phyloP scores from a whole-genome alignment of 2,113 vertebrate genomes.

The Oxyura jamaicensis region DNA sequence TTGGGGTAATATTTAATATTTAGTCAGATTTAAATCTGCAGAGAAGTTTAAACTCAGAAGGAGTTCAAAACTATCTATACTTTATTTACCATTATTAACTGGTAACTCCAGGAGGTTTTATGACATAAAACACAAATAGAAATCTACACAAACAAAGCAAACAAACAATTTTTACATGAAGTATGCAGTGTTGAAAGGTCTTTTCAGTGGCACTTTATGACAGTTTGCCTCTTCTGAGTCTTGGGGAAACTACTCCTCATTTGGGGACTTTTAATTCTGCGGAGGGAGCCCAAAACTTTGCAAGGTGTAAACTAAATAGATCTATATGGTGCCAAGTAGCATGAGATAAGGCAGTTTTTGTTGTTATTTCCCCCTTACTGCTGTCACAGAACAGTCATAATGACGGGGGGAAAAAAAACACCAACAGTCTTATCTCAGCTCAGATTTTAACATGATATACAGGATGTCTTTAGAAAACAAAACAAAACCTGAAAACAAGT shows the following conservation, averaged over 20 bases:
- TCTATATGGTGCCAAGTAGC: conserved; percentile 73
- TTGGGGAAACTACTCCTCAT: conserved; percentile 76
- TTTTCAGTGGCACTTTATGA: conserved; percentile 79
- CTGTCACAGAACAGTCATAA: conserved; percentile 48
- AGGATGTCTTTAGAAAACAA: conserved; percentile 80
- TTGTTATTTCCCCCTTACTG: conserved; percentile 65
- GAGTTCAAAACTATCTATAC: conserved; percentile 72
- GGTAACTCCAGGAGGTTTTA: conserved; percentile 76
- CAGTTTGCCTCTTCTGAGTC: conserved; percentile 78
- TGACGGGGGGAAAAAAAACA: conserved; percentile 32
- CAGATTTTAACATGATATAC: conserved; percentile 77
- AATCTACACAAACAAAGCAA: conserved; percentile 80
- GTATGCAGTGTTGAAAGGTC: conserved; percentile 80
- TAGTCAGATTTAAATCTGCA: conserved; percentile 71
- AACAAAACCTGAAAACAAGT: conserved; percentile 82
- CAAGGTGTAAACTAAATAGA: conserved; percentile 72
- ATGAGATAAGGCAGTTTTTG: conserved; percentile 61
- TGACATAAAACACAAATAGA: conserved; percentile 81
- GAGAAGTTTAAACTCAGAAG: conserved; percentile 74
- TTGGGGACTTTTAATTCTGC: conserved; percentile 65
- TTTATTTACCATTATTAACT: conserved; percentile 75
- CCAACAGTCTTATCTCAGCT: conserved; percentile 64
- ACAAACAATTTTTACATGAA: conserved; percentile 80
- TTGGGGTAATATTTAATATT: conserved; percentile 65
- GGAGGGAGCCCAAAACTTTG: conserved; percentile 76